Evolutionary conservation across 1,140 invertebrate genomes (phyloP).

Genomic region (Oscheius sp.): DNA sequence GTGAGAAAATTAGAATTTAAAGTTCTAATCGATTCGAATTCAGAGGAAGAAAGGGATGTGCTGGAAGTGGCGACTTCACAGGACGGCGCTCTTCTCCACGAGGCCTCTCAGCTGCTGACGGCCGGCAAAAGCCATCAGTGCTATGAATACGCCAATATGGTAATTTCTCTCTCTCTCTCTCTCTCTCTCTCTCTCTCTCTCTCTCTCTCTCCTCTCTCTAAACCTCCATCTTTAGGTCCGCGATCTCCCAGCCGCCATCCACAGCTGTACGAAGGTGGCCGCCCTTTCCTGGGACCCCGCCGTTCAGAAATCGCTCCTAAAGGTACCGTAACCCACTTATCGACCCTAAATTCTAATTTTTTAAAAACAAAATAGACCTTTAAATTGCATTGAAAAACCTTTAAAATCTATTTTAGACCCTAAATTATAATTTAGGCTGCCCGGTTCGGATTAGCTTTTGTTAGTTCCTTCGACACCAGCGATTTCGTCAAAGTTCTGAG

Average conservation of each 20-base stretch:
- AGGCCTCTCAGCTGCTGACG: neutral
- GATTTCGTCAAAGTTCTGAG: conserved; percentile 83
- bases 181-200: neutral
- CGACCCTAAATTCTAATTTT: no score
- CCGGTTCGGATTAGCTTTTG: conserved; percentile 89
- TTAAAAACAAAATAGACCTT: no score
- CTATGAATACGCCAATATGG: conserved; percentile 12
- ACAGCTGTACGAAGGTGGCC: neutral
- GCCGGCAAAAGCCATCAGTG: neutral
- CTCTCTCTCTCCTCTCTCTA: no score
- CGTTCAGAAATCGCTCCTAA: conserved; percentile 5
- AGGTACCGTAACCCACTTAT: no score
- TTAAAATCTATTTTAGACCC: neutral
- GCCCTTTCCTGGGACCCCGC: neutral
- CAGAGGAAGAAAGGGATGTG: conserved; percentile 27
- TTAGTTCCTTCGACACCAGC: conserved; percentile 74
- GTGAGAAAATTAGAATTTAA: conserved; percentile 23
- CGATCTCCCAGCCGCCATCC: conserved; percentile 11
- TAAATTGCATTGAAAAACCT: neutral
- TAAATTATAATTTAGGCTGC: conserved; percentile 70
- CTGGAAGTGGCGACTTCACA: conserved; percentile 4
- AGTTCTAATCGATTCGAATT: conserved; percentile 10
- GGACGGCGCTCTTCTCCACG: conserved; percentile 23
- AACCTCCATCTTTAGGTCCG: neutral
- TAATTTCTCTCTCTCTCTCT: neutral